Evolutionary conservation across 2,888 invertebrate genomes (phyloP), one percentile per base, ranked within the genome.

Genomic region (Perithous albicinctus): DNA sequence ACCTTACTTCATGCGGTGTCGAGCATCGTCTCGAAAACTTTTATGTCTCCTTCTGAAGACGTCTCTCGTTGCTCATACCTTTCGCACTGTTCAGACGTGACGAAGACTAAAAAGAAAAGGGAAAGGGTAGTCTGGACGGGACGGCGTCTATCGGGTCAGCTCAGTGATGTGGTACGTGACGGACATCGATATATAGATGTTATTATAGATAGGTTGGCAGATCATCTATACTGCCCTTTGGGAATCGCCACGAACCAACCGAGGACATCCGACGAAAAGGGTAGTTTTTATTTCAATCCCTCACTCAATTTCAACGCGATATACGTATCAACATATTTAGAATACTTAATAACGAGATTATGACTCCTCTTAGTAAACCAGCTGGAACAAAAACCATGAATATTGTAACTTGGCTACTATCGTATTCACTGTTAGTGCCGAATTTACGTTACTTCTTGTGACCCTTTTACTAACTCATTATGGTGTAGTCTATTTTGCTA

Each of bases 121-220:
- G 76, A 61, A 56, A 46, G 43, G 61, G 20, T 15, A 46, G 74
- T 54, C 69, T 18, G 69, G 48, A 48, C 46, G 43, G 59, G 43
- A 56, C 73, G 78, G 67, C 86, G 84, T 84, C 85, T 87, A 89
- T 88, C 85, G 88, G 83, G 85, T 88, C 87, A 86, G 84, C 78
- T 83, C 56, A 64, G 63, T 23, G 46, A 69, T 56, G 61, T 72
- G 26, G 69, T 66, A 88, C 87, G 88, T 89, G 89, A 87, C 87
- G 83, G 84, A 87, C 86, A 82, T 69, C 63, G 61, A 73, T 61
- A n/a, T 56, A n/a, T 56, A 48, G 48, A 66, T 41, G 61, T 29
- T 56, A 48, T 32, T 29, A 51, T 23, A 20, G 10, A 43, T 12
- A n/a, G n/a, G 41, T 41, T 15, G 3, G 18, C 20, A 54, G 32